These are phyloP conservation scores for Trichomalopsis sarcophagae DNA, from an alignment of 1,140 invertebrate genomes.

Conservation along the genomic window DNA sequence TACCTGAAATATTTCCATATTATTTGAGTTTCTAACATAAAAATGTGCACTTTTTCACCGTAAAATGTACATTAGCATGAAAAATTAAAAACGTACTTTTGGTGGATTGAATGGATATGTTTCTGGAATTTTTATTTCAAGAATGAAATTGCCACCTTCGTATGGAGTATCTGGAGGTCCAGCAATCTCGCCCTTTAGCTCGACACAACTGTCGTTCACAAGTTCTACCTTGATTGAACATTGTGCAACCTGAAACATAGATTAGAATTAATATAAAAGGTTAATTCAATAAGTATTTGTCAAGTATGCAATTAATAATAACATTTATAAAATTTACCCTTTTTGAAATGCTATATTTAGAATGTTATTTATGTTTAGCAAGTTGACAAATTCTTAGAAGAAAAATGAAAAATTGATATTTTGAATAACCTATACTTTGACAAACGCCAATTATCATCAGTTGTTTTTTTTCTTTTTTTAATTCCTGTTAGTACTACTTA, in stretches of 20 bases:
- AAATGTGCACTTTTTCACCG: no score
- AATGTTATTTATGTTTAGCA: neutral
- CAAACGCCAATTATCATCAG: slow-evolving; percentile 10
- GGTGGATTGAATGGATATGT: slow-evolving; percentile 99
- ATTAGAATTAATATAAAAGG: slow-evolving; percentile 29
- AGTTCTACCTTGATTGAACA: slow-evolving; percentile 95
- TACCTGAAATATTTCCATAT: slow-evolving; percentile 77
- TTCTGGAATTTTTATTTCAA: slow-evolving; percentile 99
- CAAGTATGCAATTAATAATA: neutral
- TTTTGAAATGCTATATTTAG: neutral
- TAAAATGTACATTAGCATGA: neutral
- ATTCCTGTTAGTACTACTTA: neutral
- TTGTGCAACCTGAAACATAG: slow-evolving; percentile 84
- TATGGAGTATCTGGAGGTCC: slow-evolving; percentile 98
- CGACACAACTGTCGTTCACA: slow-evolving; percentile 92
- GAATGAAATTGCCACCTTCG: slow-evolving; percentile 93
- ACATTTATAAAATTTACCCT: no score
- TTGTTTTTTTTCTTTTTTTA: slow-evolving; percentile 28
- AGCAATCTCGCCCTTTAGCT: slow-evolving; percentile 92
- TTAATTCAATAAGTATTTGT: neutral
- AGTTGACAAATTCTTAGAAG: neutral
- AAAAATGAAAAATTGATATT: slow-evolving; percentile 2
- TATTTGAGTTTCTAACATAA: neutral
- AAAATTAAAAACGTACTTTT: slow-evolving; percentile 81
- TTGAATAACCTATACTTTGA: neutral